Evolutionary conservation across 2,113 vertebrate genomes (phyloP), one percentile per base, ranked within the genome.

Genomic region (Opisthocomus hoazin): DNA sequence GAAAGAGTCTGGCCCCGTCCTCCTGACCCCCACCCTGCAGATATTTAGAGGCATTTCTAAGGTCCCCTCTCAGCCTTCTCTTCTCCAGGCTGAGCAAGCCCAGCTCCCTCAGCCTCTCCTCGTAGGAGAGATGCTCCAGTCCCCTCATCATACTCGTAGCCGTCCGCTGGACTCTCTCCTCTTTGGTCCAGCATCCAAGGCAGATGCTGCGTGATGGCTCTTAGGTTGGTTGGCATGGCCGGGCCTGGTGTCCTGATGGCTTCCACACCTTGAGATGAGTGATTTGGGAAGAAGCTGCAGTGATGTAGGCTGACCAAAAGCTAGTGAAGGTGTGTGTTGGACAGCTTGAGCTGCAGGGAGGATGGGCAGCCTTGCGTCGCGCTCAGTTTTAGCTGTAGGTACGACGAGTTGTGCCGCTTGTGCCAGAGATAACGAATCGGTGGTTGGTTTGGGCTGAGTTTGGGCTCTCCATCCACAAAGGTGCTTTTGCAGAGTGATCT

Each of bases 321-420:
- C 64, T 39, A 4, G 34, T 2, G 56, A 77, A 43, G 84, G 39
- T 46, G 39, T n/a, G 46, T 48, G 46, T 45, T 73, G 45, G 69
- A 50, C 34, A 65, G 32, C 74, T 50, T 8, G 78, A n/a, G 43
- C 5, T 71, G 70, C 79, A 39, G 48, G 53, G 30, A 53, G 54
- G 34, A 24, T 24, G 54, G 32, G n/a, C 6, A 2, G 18, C 18
- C 41, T 13, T 29, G 34, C 4, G 0, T 3, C 26, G 48, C 5
- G 12, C n/a, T 88, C 7, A 0, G 0, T 34, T 75, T 66, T 18
- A 12, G 48, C 50, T 46, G 23, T 61, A 5, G 32, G 27, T 84
- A 4, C 45, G 24, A 18, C 6, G 30, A 20, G 14, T 34, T 24
- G 21, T 21, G 36, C 78, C 0, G 0, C 34, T 76, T 0, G 0